A percentile compares a stretch with the other conserved stretches of the same genome.
These are phyloP conservation scores for Saiga tatarica DNA, from an alignment of 2,113 vertebrate species.

Conservation along the genomic window DNA sequence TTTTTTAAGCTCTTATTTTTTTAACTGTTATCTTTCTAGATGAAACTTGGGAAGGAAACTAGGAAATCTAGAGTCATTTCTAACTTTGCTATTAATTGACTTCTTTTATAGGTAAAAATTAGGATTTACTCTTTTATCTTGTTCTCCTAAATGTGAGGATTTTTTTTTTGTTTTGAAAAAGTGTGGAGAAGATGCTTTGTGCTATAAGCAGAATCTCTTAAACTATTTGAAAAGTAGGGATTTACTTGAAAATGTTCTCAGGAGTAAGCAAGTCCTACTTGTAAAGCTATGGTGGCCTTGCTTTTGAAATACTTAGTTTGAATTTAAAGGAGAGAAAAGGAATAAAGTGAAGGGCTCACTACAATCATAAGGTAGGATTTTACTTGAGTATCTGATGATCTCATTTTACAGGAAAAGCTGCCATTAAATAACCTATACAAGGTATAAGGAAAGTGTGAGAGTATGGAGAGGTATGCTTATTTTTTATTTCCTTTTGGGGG, in stretches of 20 bases:
- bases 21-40: background rate
- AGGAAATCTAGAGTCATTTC: background rate
- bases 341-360: background rate
- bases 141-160: background rate
- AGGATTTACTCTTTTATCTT: conserved; percentile 42
- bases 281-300: background rate
- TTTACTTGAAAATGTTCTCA: background rate
- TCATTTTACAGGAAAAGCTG: background rate
- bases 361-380: accelerated
- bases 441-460: accelerated
- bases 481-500: background rate
- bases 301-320: background rate
- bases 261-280: background rate
- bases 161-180: conserved; percentile 16
- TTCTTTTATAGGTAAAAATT: conserved; percentile 3
- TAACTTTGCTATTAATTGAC: background rate
- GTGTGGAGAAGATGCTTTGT: background rate
- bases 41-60: background rate
- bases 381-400: background rate
- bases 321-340: background rate
- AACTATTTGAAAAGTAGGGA: background rate
- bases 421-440: background rate
- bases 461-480: background rate
- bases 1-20: background rate
- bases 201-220: background rate